phyloP scores from a whole-genome alignment of 37 sponge, comb jelly and placozoan species.

The Agelas oroides region DNA sequence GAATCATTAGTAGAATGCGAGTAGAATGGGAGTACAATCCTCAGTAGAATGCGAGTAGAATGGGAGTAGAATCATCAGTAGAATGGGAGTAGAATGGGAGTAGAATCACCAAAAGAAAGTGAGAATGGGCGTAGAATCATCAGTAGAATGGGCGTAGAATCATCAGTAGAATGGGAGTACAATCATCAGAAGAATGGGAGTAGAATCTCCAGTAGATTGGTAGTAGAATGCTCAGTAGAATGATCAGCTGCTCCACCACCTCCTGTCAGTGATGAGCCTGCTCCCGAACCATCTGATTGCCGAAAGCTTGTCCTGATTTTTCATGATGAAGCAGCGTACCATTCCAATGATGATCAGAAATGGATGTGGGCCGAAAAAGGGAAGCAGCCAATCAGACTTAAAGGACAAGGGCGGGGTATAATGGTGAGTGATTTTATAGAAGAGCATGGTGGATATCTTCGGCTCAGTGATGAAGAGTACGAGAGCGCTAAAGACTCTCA shows the following conservation, averaged over 20 bases:
- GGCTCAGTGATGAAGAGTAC: constrained; percentile 10
- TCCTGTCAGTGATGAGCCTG: constrained; percentile 11
- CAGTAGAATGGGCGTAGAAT: too few relatives aligned
- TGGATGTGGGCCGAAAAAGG: constrained; percentile 34
- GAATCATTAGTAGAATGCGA: too few relatives aligned
- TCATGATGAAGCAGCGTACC: constrained; percentile 43
- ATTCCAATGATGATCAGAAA: constrained; percentile 34
- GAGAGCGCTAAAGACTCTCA: neutral
- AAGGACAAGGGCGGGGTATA: constrained; percentile 17
- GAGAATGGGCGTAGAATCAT: too few relatives aligned
- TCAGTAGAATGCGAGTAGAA: too few relatives aligned
- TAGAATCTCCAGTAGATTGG: too few relatives aligned
- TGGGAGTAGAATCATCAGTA: too few relatives aligned
- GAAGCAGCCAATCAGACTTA: constrained; percentile 15
- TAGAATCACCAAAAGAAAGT: too few relatives aligned
- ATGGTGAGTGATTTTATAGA: constrained; percentile 60
- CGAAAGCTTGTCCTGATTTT: constrained; percentile 33
- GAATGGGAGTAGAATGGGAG: too few relatives aligned
- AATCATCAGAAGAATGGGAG: too few relatives aligned
- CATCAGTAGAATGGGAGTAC: too few relatives aligned
- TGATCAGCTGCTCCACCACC: neutral
- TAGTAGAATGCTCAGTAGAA: too few relatives aligned
- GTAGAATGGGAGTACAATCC: too few relatives aligned
- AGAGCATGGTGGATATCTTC: constrained; percentile 25
- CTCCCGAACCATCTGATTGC: neutral